Conservation (phyloP, 2,888 invertebrate genomes). For the Rhingia campestris region DNA sequence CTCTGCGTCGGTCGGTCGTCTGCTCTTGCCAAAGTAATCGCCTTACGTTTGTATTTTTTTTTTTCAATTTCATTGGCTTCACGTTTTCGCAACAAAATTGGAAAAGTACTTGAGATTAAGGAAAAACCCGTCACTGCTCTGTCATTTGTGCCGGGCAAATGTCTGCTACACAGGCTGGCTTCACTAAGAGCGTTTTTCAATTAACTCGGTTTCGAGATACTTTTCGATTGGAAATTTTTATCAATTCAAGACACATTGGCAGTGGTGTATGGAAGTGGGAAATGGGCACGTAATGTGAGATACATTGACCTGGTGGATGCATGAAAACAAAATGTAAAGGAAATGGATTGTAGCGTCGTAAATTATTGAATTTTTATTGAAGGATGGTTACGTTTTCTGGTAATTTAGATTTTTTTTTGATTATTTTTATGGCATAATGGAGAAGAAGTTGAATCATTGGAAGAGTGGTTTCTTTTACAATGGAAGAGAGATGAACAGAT, state of each 20-base stretch:
- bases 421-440: too few species aligned
- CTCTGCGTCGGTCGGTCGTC: constrained; percentile 1
- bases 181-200: constrained; percentile 51
- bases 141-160: neutral
- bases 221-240: constrained; percentile 38
- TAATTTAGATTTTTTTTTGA: too few species aligned
- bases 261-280: constrained; percentile 12
- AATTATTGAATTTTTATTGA: too few species aligned
- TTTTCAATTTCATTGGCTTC: constrained; percentile 40
- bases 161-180: neutral
- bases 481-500: too few species aligned
- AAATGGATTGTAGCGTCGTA: neutral
- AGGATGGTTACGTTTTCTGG: too few species aligned
- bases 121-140: constrained; percentile 16
- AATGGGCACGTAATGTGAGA: constrained; percentile 16
- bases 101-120: constrained; percentile 58
- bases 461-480: too few species aligned
- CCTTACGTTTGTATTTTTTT: constrained; percentile 31
- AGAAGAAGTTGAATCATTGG: too few species aligned
- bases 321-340: constrained; percentile 9
- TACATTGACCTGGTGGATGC: constrained; percentile 22
- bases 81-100: constrained; percentile 37
- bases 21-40: constrained; percentile 41
- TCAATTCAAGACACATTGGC: constrained; percentile 13
- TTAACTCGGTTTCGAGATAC: constrained; percentile 43